phyloP scores from a whole-genome alignment of 1,140 invertebrate genomes.

The Neodiprion lecontei region DNA sequence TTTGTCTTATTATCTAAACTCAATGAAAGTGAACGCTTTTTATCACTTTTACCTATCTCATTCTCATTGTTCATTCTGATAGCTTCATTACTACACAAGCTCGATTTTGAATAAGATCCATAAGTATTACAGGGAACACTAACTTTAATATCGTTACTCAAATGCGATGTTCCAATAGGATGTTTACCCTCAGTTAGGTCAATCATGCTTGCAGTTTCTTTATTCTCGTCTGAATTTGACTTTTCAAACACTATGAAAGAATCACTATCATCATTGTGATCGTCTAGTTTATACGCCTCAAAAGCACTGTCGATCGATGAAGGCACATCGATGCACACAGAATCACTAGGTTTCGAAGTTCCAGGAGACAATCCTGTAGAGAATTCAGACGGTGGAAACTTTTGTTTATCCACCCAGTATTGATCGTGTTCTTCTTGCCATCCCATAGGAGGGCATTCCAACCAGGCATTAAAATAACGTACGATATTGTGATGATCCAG shows the following conservation, averaged over 20 bases:
- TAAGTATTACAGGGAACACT: background rate
- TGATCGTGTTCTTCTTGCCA: conserved; percentile 87
- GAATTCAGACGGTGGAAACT: conserved; percentile 45
- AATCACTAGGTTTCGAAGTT: conserved; percentile 33
- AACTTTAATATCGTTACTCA: background rate
- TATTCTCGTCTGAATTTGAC: conserved; percentile 27
- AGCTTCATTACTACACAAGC: background rate
- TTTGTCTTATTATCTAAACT: conserved; percentile 44
- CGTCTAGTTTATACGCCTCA: conserved; percentile 47
- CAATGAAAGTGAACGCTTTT: conserved; percentile 46
- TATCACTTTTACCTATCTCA: conserved; percentile 31
- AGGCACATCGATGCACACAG: conserved; percentile 43
- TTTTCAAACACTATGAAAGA: conserved; percentile 50
- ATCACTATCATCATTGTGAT: conserved; percentile 34
- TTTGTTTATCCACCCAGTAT: conserved; percentile 62
- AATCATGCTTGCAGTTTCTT: conserved; percentile 23
- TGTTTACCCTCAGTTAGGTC: background rate
- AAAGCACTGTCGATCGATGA: conserved; percentile 49
- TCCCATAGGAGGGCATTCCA: conserved; percentile 85
- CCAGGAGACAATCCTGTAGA: conserved; percentile 40
- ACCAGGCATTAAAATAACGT: conserved; percentile 93
- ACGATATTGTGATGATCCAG: conserved; percentile 96
- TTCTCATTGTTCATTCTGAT: conserved; percentile 18
- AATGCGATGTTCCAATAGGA: background rate
- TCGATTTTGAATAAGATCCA: background rate